These are phyloP conservation scores for Calliopsis andreniformis DNA, from an alignment of 1,140 invertebrate genomes.

Conservation along the genomic window DNA sequence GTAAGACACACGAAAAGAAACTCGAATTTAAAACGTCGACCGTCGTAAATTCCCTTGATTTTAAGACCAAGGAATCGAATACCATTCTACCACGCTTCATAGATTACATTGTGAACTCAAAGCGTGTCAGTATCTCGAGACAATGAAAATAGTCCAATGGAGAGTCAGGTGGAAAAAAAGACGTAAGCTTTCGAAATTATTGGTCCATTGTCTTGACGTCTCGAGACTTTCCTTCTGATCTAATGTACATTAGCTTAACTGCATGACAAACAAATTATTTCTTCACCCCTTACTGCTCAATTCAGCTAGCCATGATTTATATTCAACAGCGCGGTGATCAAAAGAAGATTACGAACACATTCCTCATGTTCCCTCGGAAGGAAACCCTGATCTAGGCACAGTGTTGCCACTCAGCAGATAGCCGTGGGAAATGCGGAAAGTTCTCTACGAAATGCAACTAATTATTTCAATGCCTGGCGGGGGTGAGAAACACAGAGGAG, in stretches of 20 bases:
- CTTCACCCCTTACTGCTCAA: too few species aligned
- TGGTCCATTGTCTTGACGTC: slow-evolving; percentile 1
- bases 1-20: slow-evolving; percentile 20
- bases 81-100: slow-evolving; percentile 74
- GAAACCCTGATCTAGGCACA: too few species aligned
- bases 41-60: slow-evolving; percentile 66
- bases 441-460: slow-evolving; percentile 10
- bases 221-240: too few species aligned
- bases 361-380: too few species aligned
- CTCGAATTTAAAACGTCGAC: slow-evolving; percentile 63
- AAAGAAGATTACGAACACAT: too few species aligned
- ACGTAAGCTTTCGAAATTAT: slow-evolving; percentile 21
- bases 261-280: too few species aligned
- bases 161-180: too few species aligned
- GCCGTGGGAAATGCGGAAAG: background rate
- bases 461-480: slow-evolving; percentile 8
- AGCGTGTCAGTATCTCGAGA: slow-evolving; percentile 9
- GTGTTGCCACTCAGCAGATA: too few species aligned
- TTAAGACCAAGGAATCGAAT: slow-evolving; percentile 71
- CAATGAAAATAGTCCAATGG: background rate
- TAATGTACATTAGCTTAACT: too few species aligned
- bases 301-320: too few species aligned
- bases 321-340: too few species aligned
- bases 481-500: background rate
- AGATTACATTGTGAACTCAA: slow-evolving; percentile 70